These are phyloP conservation scores for Sialis lutaria DNA, from an alignment of 2,888 invertebrate species.

Conservation along the genomic window DNA sequence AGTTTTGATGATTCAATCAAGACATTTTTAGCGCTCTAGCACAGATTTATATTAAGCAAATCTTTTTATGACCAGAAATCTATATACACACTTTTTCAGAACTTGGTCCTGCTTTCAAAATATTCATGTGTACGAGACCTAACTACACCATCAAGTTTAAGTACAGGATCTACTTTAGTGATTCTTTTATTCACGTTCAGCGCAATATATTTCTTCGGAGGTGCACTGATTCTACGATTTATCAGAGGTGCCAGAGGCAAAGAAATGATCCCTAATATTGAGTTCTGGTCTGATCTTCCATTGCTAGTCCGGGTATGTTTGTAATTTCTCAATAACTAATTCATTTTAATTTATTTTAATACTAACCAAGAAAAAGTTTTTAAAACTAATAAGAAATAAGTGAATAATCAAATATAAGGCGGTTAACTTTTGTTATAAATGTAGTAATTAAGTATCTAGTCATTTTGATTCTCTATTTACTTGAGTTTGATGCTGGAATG, in stretches of 20 bases:
- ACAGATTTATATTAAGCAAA: conserved; percentile 2
- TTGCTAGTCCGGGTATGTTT: conserved; percentile 40
- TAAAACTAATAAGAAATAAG: too few species aligned
- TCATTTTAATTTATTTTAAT: too few species aligned
- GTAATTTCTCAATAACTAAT: too few species aligned
- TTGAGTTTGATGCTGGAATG: too few species aligned
- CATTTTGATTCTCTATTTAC: too few species aligned
- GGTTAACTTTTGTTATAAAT: too few species aligned
- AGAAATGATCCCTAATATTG: conserved; percentile 56
- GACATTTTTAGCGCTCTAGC: too few species aligned
- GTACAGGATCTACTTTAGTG: conserved; percentile 43
- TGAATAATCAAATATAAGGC: too few species aligned
- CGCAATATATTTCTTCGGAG: conserved; percentile 44
- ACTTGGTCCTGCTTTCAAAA: conserved; percentile 31
- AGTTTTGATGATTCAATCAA: too few species aligned
- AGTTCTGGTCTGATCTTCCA: conserved; percentile 56
- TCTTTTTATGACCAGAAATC: not conserved
- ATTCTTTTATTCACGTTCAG: conserved; percentile 40
- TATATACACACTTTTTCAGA: conserved; percentile 21
- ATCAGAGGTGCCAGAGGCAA: conserved; percentile 52
- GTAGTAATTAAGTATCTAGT: too few species aligned
- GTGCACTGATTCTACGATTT: conserved; percentile 44
- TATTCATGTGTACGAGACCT: conserved; percentile 28
- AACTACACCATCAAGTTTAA: conserved; percentile 27
- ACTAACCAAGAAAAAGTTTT: too few species aligned